Evolutionary conservation across 1,140 invertebrate genomes (phyloP), one percentile per base, ranked within the genome.

Genomic region (Euwallacea fornicatus): DNA sequence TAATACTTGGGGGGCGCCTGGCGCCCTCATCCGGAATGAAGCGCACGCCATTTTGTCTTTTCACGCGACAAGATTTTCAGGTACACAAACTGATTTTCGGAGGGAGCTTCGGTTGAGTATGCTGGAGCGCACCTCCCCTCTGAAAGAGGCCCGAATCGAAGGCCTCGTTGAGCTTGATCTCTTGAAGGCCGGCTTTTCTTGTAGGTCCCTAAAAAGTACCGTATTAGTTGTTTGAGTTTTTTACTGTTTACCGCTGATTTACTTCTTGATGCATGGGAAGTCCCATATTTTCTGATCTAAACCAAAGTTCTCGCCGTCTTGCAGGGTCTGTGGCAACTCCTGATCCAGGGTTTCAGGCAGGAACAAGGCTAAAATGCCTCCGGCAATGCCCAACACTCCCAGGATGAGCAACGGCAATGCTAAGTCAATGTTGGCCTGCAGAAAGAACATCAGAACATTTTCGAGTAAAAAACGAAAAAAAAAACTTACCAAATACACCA

Each of bases 251-350:
- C 1, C 1, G 4, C 1, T 21, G 15, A 46, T 88, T 87, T 85
- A 87, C 64, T 84, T 83, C 62, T 84, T 83, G 68, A 88, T 84
- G 76, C 91, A 93, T n/a, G 92, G 93, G 72, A 89, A 87, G 71
- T 93, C 90, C 86, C 90, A 92, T 72, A 93, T 88, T 74, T 84
- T 87, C 77, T 93, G 92, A 67, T 91, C 85, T 54, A 85, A 88
- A 43, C 93, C 93, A 77, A 95, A 95, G 73, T 91, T 86, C 83
- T 95, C 93, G 7, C 92, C 93, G 78, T 95, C 93, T 65, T 88
- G 87, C 0, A 95, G 79, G 0, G 92, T 93, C 77, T 94, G 91
- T 0, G 93, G 93, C 64, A 95, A 82, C 74, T 93, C 92, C 54
- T 91, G 88, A 75, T 91, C 87, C 72, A 93, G 83, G 0, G 93